Evolutionary conservation across 1,140 invertebrate genomes (phyloP).

Genomic region (Drosophila pallidifrons): DNA sequence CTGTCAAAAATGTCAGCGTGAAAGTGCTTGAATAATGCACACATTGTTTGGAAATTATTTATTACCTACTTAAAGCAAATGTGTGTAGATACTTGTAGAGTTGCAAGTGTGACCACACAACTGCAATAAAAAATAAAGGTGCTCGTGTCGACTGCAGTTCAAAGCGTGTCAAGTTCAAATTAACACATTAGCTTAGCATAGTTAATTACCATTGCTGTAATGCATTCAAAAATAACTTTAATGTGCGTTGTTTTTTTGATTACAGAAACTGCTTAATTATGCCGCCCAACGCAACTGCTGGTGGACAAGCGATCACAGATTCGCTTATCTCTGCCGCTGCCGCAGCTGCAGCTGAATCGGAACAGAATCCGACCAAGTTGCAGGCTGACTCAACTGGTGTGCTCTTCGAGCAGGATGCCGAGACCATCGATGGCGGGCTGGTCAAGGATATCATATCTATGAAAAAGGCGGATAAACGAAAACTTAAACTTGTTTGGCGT

Average conservation of each 20-base stretch:
- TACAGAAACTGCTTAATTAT: conserved; percentile 68
- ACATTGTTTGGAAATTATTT: neutral
- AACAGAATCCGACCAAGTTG: conserved; percentile 66
- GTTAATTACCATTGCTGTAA: conserved; percentile 35
- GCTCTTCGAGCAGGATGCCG: conserved; percentile 88
- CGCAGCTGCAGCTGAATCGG: conserved; percentile 58
- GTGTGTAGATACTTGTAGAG: neutral
- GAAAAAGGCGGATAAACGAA: conserved; percentile 81
- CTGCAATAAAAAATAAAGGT: conserved; percentile 12
- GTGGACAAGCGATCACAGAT: conserved; percentile 76
- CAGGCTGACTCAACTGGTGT: conserved; percentile 86
- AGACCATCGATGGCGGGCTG: conserved; percentile 86
- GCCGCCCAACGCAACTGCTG: conserved; percentile 81
- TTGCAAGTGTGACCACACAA: conserved; percentile 11
- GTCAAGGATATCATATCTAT: conserved; percentile 84
- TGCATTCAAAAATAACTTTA: conserved; percentile 15
- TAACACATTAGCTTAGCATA: conserved; percentile 56
- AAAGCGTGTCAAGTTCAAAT: conserved; percentile 76
- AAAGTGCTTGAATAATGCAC: conserved; percentile 7
- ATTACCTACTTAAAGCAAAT: neutral
- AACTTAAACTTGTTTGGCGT: conserved; percentile 93
- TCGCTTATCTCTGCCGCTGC: conserved; percentile 63
- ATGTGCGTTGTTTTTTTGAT: conserved; percentile 8
- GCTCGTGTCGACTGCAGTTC: conserved; percentile 1
- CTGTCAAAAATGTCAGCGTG: neutral